Evolutionary conservation across 2,888 invertebrate genomes (phyloP).

Genomic region (Blastobasis adustella): DNA sequence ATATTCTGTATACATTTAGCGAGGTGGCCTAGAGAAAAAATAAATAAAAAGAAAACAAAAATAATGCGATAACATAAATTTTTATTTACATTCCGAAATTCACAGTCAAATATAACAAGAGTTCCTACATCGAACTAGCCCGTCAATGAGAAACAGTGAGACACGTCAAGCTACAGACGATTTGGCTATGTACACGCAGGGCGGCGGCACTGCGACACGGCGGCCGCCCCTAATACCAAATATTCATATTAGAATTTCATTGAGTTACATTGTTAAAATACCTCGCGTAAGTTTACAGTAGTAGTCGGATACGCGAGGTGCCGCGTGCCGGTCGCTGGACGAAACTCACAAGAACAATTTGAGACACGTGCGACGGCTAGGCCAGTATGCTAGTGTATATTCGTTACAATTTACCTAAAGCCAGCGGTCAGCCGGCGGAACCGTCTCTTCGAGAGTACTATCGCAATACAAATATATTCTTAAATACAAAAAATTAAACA

Average conservation of each 20-base stretch:
- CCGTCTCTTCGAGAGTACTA: constrained; percentile 46
- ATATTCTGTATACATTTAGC: too few species aligned
- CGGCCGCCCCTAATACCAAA: too few species aligned
- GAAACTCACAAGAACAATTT: constrained; percentile 12
- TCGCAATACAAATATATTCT: constrained; percentile 44
- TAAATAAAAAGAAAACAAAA: constrained; percentile 33
- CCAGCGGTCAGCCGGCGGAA: constrained; percentile 20
- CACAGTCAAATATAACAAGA: constrained; percentile 66
- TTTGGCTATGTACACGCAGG: constrained; percentile 12
- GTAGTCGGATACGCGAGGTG: background rate
- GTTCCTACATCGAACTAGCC: constrained; percentile 42
- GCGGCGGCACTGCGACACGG: too few species aligned
- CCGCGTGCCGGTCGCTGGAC: constrained; percentile 4
- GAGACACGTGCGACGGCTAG: constrained; percentile 30
- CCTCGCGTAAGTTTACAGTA: background rate
- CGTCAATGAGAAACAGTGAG: constrained; percentile 47
- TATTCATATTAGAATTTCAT: too few species aligned
- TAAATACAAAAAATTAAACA: constrained; percentile 60
- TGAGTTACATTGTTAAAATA: too few species aligned
- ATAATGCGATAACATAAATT: constrained; percentile 67
- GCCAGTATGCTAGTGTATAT: constrained; percentile 39
- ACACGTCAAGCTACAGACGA: constrained; percentile 31
- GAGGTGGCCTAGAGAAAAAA: too few species aligned
- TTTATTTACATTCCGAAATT: constrained; percentile 72
- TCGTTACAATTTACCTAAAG: constrained; percentile 28